A percentile compares a stretch with the other conserved stretches of the same genome.
Conservation (phyloP, 2,113 vertebrate genomes). For the Sarotherodon lohbergeri region DNA sequence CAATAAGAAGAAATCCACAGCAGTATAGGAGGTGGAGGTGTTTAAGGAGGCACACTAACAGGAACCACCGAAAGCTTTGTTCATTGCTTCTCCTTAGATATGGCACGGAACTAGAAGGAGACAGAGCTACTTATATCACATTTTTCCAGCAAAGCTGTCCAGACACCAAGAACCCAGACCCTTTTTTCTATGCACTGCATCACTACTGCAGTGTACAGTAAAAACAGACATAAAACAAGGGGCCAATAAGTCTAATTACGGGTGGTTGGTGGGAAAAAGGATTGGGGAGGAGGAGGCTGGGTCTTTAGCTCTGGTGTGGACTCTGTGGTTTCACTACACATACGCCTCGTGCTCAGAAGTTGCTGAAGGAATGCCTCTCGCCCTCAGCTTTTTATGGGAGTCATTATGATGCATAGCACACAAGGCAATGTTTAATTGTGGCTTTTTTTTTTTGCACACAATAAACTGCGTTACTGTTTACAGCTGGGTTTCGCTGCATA, state of each 20-base stretch:
- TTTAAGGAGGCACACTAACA: constrained; percentile 6
- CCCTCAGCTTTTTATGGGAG: constrained; percentile 66
- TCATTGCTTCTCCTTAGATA: not conserved
- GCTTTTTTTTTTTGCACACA: constrained; percentile 26
- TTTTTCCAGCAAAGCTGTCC: constrained; percentile 9
- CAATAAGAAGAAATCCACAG: not conserved
- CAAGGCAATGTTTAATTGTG: constrained; percentile 64
- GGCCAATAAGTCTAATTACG: constrained; percentile 59
- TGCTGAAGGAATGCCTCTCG: constrained; percentile 61
- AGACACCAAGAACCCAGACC: constrained; percentile 4
- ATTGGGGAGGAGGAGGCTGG: constrained; percentile 9
- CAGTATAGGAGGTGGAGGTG: not conserved
- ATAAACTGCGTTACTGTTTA: constrained; percentile 69
- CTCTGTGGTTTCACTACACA: constrained; percentile 62
- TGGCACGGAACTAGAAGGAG: not conserved
- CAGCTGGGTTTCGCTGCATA: constrained; percentile 54
- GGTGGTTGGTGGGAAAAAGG: constrained; percentile 61
- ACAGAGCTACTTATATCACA: not conserved
- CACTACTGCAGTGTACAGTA: constrained; percentile 41
- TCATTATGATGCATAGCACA: constrained; percentile 67
- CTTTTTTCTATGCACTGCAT: not conserved
- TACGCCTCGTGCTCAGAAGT: constrained; percentile 60
- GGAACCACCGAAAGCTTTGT: not conserved
- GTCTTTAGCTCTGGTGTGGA: constrained; percentile 57
- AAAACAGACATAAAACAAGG: constrained; percentile 64